These are phyloP conservation scores for Clepsis dumicolana DNA, from an alignment of 2,888 invertebrate species.

Conservation along the genomic window DNA sequence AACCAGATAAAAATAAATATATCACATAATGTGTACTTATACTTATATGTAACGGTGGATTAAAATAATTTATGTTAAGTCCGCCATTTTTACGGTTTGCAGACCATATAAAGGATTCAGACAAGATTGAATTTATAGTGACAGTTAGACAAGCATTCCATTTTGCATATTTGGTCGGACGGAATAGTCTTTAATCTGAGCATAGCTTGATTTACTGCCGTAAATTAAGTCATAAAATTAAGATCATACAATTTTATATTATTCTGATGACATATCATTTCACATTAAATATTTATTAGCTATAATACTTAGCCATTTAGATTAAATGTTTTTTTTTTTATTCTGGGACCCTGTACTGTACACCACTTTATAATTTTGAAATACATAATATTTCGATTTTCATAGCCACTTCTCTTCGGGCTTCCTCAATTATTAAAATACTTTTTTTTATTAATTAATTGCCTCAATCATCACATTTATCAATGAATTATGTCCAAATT, in stretches of 20 bases:
- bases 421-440: neutral
- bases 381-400: no score
- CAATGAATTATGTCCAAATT: constrained; percentile 2
- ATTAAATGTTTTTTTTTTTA: neutral
- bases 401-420: neutral
- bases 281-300: neutral
- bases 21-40: no score
- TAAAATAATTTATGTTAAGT: constrained; percentile 32
- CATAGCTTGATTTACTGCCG: neutral
- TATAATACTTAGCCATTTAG: neutral
- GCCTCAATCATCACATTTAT: neutral
- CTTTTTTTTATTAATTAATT: neutral
- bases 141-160: constrained; percentile 11
- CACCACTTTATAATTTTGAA: no score
- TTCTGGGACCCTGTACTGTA: no score
- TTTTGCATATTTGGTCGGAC: constrained; percentile 4
- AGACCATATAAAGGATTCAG: constrained; percentile 30
- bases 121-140: constrained; percentile 18
- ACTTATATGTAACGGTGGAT: constrained; percentile 34
- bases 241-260: neutral
- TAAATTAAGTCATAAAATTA: constrained; percentile 10
- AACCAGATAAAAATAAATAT: constrained; percentile 24
- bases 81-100: constrained; percentile 33
- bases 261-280: neutral
- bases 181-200: neutral